These are phyloP conservation scores for Pomacea maculata DNA, from an alignment of 1,140 invertebrate species.

Conservation along the genomic window DNA sequence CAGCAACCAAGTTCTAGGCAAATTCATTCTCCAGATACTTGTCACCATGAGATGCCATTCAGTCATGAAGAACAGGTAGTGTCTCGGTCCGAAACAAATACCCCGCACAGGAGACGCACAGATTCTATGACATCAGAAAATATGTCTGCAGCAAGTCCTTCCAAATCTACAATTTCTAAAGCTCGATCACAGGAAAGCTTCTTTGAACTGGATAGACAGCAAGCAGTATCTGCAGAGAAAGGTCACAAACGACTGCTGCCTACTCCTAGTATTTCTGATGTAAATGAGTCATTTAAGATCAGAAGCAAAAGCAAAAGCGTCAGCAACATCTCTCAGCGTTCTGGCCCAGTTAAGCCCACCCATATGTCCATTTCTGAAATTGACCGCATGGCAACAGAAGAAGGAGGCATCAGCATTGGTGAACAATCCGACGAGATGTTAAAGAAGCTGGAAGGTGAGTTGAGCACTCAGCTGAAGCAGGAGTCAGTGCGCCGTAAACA, in stretches of 20 bases:
- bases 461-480: conserved; percentile 53
- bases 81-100: conserved; percentile 27
- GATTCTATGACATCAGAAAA: conserved; percentile 33
- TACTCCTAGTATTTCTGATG: conserved; percentile 41
- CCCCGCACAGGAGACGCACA: conserved; percentile 29
- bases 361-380: conserved; percentile 49
- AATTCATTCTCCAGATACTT: not conserved
- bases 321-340: conserved; percentile 37
- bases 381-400: conserved; percentile 34
- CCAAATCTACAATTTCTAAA: conserved; percentile 34
- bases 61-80: conserved; percentile 8
- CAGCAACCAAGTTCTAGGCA: not conserved
- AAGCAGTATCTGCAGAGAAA: conserved; percentile 7
- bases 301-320: conserved; percentile 58
- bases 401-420: conserved; percentile 33
- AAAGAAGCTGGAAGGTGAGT: conserved; percentile 45
- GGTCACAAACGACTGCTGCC: conserved; percentile 50
- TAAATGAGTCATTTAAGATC: conserved; percentile 41
- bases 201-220: conserved; percentile 38
- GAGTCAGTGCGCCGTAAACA: conserved; percentile 56
- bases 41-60: not conserved
- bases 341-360: conserved; percentile 54
- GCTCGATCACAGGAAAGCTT: conserved; percentile 52
- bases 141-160: not conserved
- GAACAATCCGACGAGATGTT: conserved; percentile 28